Conservation (phyloP, 2,888 invertebrate genomes). For the Notocelia uddmanniana region DNA sequence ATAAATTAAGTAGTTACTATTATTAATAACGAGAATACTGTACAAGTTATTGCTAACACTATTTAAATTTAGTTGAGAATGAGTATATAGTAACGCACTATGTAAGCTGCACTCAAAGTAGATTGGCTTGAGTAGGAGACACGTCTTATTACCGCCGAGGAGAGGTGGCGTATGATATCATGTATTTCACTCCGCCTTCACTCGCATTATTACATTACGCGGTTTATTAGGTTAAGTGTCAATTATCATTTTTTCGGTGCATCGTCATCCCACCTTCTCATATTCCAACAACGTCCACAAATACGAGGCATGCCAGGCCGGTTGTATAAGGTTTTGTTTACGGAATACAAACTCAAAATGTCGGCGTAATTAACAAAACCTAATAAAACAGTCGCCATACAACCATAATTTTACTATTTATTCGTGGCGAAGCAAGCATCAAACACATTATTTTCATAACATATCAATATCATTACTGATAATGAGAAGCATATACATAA, state of each 20-base stretch:
- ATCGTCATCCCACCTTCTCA: constrained; percentile 35
- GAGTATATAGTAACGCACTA: constrained; percentile 54
- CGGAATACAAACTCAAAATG: background rate
- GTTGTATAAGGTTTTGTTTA: constrained; percentile 35
- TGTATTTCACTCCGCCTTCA: constrained; percentile 68
- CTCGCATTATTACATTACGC: constrained; percentile 61
- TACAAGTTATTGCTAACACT: constrained; percentile 21
- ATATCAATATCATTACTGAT: background rate
- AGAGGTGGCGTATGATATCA: constrained; percentile 75
- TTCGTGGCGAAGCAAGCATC: background rate
- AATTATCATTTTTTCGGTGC: constrained; percentile 66
- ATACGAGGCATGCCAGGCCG: constrained; percentile 18
- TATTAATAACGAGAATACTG: constrained; percentile 3
- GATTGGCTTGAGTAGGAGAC: constrained; percentile 61
- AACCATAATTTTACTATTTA: background rate
- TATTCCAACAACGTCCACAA: constrained; percentile 27
- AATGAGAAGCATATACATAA: background rate
- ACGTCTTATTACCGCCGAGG: constrained; percentile 68
- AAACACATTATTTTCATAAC: background rate
- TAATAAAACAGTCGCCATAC: constrained; percentile 22
- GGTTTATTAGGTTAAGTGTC: constrained; percentile 76
- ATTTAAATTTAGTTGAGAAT: constrained; percentile 38
- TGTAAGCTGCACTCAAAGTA: constrained; percentile 74
- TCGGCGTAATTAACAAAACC: constrained; percentile 6
- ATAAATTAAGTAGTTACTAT: background rate